A percentile compares a stretch with the other conserved stretches of the same genome.
Conservation (phyloP, 2,888 invertebrate genomes). For the Drosophila merina region DNA sequence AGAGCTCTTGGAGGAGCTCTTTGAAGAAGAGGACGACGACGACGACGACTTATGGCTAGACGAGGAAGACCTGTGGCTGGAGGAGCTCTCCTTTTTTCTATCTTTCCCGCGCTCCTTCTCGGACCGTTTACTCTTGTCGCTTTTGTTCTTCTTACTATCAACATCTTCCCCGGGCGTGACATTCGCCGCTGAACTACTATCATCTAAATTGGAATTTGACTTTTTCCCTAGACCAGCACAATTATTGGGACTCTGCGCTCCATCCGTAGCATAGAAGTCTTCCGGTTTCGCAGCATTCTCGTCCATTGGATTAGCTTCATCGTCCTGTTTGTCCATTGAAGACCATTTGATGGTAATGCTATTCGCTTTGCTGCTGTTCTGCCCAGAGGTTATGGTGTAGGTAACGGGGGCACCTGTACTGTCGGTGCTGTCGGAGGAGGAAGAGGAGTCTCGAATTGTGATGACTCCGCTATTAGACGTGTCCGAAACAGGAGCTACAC, state of each 20-base stretch:
- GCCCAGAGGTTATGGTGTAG: conserved; percentile 77
- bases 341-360: conserved; percentile 84
- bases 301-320: conserved; percentile 64
- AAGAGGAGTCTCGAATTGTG: conserved; percentile 35
- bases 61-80: conserved; percentile 80
- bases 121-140: conserved; percentile 70
- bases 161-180: conserved; percentile 58
- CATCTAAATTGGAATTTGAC: conserved; percentile 79
- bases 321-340: conserved; percentile 76
- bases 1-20: conserved; percentile 80
- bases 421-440: conserved; percentile 81
- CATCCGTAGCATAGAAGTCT: not conserved
- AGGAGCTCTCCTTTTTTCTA: conserved; percentile 70
- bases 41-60: conserved; percentile 79
- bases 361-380: conserved; percentile 65
- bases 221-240: conserved; percentile 53
- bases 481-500: not conserved
- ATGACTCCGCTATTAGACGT: not conserved
- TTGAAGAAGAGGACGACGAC: conserved; percentile 83
- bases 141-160: conserved; percentile 63
- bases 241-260: conserved; percentile 34
- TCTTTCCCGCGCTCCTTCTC: conserved; percentile 82
- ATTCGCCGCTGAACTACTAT: conserved; percentile 56
- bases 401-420: conserved; percentile 79
- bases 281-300: conserved; percentile 53